A percentile compares a stretch with the other conserved stretches of the same genome.
These are phyloP conservation scores for Apeira syringaria DNA, from an alignment of 2,888 invertebrate genomes.

Conservation along the genomic window DNA sequence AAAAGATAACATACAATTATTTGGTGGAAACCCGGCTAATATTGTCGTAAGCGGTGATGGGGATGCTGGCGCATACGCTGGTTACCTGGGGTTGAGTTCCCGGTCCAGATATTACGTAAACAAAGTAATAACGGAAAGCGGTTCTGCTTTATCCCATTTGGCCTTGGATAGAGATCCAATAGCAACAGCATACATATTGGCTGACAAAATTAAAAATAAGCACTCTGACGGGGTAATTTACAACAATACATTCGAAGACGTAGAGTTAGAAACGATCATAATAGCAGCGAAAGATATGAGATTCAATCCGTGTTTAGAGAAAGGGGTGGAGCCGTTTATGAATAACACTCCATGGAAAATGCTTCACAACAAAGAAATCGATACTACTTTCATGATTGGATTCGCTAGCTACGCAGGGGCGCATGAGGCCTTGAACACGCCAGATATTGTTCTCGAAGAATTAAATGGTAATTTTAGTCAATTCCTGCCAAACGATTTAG, in stretches of 20 bases:
- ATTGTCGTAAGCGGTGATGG: conserved; percentile 66
- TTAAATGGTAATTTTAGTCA: conserved; percentile 44
- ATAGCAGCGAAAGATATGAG: conserved; percentile 38
- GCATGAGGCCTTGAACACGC: conserved; percentile 46
- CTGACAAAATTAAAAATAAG: conserved; percentile 39
- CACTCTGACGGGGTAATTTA: conserved; percentile 14
- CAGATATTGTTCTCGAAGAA: conserved; percentile 36
- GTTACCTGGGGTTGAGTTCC: conserved; percentile 55
- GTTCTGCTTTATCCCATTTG: conserved; percentile 59
- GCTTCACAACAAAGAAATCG: conserved; percentile 36
- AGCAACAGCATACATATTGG: conserved; percentile 49
- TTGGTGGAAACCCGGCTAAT: conserved; percentile 63
- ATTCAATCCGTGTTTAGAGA: conserved; percentile 59
- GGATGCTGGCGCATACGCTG: conserved; percentile 56
- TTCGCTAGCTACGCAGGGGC: conserved; percentile 58
- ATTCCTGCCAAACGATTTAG: conserved; percentile 57
- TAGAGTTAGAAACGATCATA: conserved; percentile 37
- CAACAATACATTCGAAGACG: conserved; percentile 30
- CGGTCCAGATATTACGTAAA: conserved; percentile 48
- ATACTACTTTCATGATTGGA: conserved; percentile 57
- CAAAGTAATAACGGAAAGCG: conserved; percentile 67
- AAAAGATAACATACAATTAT: conserved; percentile 51
- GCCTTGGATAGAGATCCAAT: conserved; percentile 60
- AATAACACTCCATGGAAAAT: conserved; percentile 52
- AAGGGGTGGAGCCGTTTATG: conserved; percentile 43